Percentiles rank a stretch among this genome's conserved stretches.
Conservation (phyloP, 2,113 vertebrate genomes). For the Trichechus manatus region DNA sequence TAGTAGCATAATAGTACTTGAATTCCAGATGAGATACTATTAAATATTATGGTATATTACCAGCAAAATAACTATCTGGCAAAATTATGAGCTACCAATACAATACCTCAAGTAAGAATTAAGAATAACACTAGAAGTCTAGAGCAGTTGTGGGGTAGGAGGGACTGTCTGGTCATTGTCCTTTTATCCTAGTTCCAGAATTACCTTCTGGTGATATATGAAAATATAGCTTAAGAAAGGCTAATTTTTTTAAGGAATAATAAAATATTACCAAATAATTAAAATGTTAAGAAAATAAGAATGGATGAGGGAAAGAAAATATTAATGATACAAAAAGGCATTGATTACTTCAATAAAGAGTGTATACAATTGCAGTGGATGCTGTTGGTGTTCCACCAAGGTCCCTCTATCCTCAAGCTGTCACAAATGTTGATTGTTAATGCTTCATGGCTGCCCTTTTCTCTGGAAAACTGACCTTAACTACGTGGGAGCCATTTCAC, state of each 20-base stretch:
- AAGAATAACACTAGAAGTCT: background rate
- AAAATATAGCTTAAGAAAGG: background rate
- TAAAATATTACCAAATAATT: background rate
- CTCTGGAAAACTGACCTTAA: background rate
- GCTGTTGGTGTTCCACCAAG: background rate
- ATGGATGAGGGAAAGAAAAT: background rate
- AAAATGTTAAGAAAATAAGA: conserved; percentile 8
- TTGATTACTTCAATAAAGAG: background rate
- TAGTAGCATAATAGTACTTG: background rate
- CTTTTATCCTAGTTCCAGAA: background rate
- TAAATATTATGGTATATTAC: background rate
- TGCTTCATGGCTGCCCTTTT: background rate
- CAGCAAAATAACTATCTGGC: background rate
- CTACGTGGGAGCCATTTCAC: background rate
- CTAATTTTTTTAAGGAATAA: background rate
- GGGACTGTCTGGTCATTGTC: background rate
- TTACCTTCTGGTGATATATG: background rate
- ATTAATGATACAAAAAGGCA: background rate
- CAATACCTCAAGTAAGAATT: background rate
- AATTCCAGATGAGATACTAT: conserved; percentile 22
- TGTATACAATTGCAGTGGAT: background rate
- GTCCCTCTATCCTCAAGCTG: background rate
- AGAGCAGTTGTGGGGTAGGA: too few relatives aligned
- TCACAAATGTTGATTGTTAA: background rate
- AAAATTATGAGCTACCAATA: background rate